Conservation (phyloP, 2,888 invertebrate genomes). For the Philopedon plagiatum region DNA sequence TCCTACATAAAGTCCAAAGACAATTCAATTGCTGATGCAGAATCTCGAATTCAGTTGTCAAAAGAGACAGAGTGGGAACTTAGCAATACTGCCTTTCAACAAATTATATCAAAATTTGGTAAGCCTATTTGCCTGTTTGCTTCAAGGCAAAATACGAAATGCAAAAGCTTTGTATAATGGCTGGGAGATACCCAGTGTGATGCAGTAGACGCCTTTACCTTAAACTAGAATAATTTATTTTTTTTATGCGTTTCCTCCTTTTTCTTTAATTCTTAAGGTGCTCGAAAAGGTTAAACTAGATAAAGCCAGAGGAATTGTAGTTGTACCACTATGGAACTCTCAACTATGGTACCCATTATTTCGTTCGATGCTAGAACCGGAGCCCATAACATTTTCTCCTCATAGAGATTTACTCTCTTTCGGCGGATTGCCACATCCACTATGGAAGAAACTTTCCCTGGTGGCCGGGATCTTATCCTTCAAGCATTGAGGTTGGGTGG, state of each 20-base stretch:
- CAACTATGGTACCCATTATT: slow-evolving; percentile 43
- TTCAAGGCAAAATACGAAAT: slow-evolving; percentile 51
- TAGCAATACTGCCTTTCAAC: slow-evolving; percentile 6
- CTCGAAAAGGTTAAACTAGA: slow-evolving; percentile 57
- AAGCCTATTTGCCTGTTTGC: slow-evolving; percentile 46
- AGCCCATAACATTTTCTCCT: slow-evolving; percentile 20
- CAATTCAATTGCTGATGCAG: slow-evolving; percentile 36
- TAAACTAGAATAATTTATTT: slow-evolving; percentile 36
- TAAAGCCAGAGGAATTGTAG: slow-evolving; percentile 33
- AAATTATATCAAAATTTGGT: slow-evolving; percentile 20
- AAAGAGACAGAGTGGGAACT: slow-evolving; percentile 28
- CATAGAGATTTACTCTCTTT: neutral
- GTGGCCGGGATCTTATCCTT: slow-evolving; percentile 30
- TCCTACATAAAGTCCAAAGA: slow-evolving; percentile 36
- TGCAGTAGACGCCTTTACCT: slow-evolving; percentile 58
- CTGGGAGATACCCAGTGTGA: slow-evolving; percentile 53
- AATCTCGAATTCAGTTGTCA: slow-evolving; percentile 9
- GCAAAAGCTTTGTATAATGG: slow-evolving; percentile 57
- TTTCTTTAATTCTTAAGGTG: slow-evolving; percentile 51
- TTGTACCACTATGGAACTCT: slow-evolving; percentile 37
- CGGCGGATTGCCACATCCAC: slow-evolving; percentile 11
- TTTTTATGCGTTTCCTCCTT: slow-evolving; percentile 51
- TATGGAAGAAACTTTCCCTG: slow-evolving; percentile 32
- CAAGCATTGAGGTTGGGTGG: neutral
- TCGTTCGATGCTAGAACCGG: neutral